phyloP scores from a whole-genome alignment of 2,113 vertebrate species.

The Hippocampus abdominalis region DNA sequence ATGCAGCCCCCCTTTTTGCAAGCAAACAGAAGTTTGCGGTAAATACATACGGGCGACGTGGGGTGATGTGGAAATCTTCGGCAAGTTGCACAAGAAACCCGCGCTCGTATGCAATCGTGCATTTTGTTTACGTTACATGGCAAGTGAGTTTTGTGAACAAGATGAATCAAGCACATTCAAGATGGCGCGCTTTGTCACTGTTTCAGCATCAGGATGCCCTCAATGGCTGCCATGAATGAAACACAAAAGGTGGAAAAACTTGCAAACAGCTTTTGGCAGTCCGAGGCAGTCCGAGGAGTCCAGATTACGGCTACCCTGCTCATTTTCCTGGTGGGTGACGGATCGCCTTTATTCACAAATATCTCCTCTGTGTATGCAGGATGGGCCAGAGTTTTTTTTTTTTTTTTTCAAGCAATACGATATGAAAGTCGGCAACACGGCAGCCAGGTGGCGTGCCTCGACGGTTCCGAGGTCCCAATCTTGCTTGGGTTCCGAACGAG shows the following conservation, averaged over 20 bases:
- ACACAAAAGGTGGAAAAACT: slow-evolving; percentile 4
- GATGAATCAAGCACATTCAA: not conserved
- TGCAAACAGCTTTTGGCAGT: not conserved
- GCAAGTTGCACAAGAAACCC: slow-evolving; percentile 19
- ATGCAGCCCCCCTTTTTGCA: not conserved
- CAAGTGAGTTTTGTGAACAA: not conserved
- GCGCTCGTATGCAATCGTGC: not conserved
- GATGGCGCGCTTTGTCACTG: not conserved
- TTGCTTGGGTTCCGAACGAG: not conserved
- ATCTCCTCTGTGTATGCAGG: not conserved
- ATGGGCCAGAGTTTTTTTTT: no score
- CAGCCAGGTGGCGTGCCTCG: not conserved
- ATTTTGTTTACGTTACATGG: slow-evolving; percentile 2
- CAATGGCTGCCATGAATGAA: slow-evolving; percentile 13
- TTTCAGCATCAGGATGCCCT: slow-evolving; percentile 17
- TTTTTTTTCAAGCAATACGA: not conserved
- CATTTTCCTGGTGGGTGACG: slow-evolving; percentile 70
- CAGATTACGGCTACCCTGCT: slow-evolving; percentile 58
- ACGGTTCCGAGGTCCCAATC: not conserved
- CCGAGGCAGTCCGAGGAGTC: slow-evolving; percentile 13
- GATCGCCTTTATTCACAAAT: not conserved
- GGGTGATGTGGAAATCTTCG: slow-evolving; percentile 11
- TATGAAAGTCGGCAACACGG: not conserved
- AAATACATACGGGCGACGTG: not conserved
- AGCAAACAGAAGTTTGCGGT: slow-evolving; percentile 19